phyloP scores from a whole-genome alignment of 2,797 vertebrate genomes.

The Galaxias olidus region DNA sequence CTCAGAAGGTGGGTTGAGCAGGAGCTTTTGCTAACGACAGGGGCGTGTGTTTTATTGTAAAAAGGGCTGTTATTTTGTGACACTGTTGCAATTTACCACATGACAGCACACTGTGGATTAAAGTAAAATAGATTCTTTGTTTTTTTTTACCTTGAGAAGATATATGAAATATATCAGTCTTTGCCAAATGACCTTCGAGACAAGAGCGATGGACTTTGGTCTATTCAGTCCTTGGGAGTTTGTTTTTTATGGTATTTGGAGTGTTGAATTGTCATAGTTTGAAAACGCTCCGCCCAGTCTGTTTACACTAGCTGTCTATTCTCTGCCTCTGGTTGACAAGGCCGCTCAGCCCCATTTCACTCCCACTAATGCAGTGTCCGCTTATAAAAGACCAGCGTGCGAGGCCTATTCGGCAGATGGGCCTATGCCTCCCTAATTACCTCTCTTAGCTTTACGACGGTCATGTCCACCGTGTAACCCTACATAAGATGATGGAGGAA shows the following conservation, averaged over 20 bases:
- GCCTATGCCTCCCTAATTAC: conserved; percentile 36
- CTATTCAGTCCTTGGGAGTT: conserved; percentile 10
- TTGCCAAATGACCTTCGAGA: conserved; percentile 48
- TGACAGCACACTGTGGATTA: conserved; percentile 62
- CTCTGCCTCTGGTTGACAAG: neutral
- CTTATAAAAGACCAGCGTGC: conserved; percentile 19
- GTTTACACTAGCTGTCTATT: neutral
- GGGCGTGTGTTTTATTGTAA: conserved; percentile 54
- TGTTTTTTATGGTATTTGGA: neutral
- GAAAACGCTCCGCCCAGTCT: neutral
- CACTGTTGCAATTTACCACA: conserved; percentile 69
- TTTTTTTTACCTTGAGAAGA: conserved; percentile 30
- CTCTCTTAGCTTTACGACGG: conserved; percentile 20
- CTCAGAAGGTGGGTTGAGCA: conserved; percentile 24
- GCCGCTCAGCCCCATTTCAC: conserved; percentile 4
- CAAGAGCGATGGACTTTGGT: conserved; percentile 12
- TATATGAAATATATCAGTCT: conserved; percentile 47
- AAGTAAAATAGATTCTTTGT: conserved; percentile 46
- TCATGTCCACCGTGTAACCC: conserved; percentile 30
- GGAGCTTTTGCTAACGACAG: conserved; percentile 50
- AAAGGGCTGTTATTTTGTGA: conserved; percentile 67
- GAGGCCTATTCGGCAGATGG: conserved; percentile 29
- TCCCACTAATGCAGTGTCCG: conserved; percentile 3
- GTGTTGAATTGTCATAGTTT: neutral
- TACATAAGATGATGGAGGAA: conserved; percentile 32